These are phyloP conservation scores for Drosophila fulvimacula DNA, from an alignment of 2,888 invertebrate genomes.

Conservation along the genomic window DNA sequence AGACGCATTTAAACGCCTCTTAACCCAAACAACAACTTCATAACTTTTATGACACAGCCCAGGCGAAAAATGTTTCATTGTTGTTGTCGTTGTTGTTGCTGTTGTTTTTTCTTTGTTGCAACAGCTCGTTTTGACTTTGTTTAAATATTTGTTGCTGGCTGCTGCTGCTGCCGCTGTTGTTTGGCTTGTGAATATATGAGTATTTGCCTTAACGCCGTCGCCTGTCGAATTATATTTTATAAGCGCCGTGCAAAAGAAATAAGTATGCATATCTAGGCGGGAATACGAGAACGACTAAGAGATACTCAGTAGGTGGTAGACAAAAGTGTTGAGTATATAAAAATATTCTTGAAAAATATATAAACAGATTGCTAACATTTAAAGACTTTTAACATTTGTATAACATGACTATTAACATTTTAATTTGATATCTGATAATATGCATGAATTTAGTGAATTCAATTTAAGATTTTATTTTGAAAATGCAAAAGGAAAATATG, in stretches of 20 bases:
- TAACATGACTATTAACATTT: too few species aligned
- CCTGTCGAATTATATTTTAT: conserved; percentile 77
- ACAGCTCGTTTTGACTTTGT: conserved; percentile 61
- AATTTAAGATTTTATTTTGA: too few species aligned
- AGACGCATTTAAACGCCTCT: conserved; percentile 57
- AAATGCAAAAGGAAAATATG: too few species aligned
- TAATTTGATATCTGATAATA: too few species aligned
- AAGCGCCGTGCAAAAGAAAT: conserved; percentile 51
- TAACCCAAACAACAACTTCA: conserved; percentile 39
- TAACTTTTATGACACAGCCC: conserved; percentile 40
- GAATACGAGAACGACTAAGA: background rate
- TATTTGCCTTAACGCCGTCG: conserved; percentile 65
- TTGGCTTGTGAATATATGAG: conserved; percentile 43
- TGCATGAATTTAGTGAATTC: too few species aligned
- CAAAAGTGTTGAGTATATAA: too few species aligned
- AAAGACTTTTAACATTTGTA: too few species aligned
- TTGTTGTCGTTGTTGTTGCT: conserved; percentile 21
- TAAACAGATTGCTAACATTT: too few species aligned
- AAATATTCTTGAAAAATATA: too few species aligned
- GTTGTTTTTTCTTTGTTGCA: conserved; percentile 18
- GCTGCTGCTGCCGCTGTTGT: conserved; percentile 17
- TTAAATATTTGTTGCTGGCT: conserved; percentile 41
- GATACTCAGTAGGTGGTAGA: conserved; percentile 25
- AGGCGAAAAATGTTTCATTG: conserved; percentile 38
- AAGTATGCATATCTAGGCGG: background rate